A percentile compares a stretch with the other conserved stretches of the same genome.
phyloP scores from a whole-genome alignment of 2,888 invertebrate species.

The Ischnus inquisitorius region DNA sequence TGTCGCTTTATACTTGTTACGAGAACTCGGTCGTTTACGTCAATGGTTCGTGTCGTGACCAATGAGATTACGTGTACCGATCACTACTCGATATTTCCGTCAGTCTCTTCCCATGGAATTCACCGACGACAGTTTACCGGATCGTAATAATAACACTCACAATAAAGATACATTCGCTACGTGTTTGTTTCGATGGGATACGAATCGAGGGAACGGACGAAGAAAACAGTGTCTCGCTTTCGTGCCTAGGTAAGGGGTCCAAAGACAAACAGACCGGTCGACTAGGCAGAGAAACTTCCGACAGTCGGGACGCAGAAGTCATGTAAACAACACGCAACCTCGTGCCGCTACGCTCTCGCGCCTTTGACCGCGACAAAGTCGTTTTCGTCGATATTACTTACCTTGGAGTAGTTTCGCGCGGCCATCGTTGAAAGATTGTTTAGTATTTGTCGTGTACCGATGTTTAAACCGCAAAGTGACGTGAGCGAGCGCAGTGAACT shows the following conservation, averaged over 20 bases:
- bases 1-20: background rate
- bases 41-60: background rate
- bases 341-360: background rate
- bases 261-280: too few relatives aligned
- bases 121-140: background rate
- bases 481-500: background rate
- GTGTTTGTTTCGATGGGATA: background rate
- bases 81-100: background rate
- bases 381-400: background rate
- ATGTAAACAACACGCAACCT: background rate
- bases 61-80: background rate
- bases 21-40: background rate
- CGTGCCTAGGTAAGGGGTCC: background rate
- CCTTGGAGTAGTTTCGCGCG: background rate
- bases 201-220: background rate
- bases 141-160: background rate
- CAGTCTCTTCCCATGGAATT: background rate
- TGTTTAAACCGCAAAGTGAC: background rate
- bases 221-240: background rate
- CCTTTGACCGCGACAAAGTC: background rate
- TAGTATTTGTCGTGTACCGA: background rate
- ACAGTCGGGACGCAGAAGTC: background rate
- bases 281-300: background rate
- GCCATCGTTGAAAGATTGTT: background rate
- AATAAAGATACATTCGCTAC: background rate